Evolutionary conservation across 64 coral and sea anemone species (phyloP), one percentile per base, ranked within the genome.

Genomic region (Platygyra sinensis): DNA sequence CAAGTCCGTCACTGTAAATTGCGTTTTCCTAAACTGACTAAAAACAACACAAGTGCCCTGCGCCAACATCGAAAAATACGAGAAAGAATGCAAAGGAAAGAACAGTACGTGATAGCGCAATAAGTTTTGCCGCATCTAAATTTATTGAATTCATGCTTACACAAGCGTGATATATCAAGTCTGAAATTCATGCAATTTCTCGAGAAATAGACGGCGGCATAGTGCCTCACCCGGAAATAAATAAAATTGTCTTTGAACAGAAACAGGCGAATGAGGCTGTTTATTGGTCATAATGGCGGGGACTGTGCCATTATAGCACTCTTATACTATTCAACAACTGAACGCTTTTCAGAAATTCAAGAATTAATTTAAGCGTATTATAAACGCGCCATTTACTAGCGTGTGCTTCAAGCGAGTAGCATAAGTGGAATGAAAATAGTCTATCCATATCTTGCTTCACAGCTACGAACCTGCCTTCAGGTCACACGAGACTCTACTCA

Each of bases 121-220:
- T 33, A 50, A 2, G 14, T 85, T 65, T 10, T 85, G 62, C 62
- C 38, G 81, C 62, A 51, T 71, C 63, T 71, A 69, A 42, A 51
- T 85, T 85, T 85, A 85, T 85, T 71, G 33, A 69, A 69, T 36
- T 85, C 36, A 36, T 85, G 81, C 38, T 85, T 85, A 85, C 62
- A 85, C 62, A 46, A 85, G 63, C 81, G 60, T 85, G 81, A 85
- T 85, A 85, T 85, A 25, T 67, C 24, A 71, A 71, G 81, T 85
- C 81, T 85, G 81, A 85, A 72, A 71, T 85, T 85, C 62, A 85
- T 85, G 81, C 81, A 85, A 85, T 85, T 85, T 85, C 24, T 52
- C 20, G 25, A 54, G 81, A 71, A 57, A 72, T 85, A 46, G 81
- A 85, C 81, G 62, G 62, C 81, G 81, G 81, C 63, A 71, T 50